These are phyloP conservation scores for Dermochelys coriacea DNA, from an alignment of 2,797 vertebrate genomes.

Conservation along the genomic window DNA sequence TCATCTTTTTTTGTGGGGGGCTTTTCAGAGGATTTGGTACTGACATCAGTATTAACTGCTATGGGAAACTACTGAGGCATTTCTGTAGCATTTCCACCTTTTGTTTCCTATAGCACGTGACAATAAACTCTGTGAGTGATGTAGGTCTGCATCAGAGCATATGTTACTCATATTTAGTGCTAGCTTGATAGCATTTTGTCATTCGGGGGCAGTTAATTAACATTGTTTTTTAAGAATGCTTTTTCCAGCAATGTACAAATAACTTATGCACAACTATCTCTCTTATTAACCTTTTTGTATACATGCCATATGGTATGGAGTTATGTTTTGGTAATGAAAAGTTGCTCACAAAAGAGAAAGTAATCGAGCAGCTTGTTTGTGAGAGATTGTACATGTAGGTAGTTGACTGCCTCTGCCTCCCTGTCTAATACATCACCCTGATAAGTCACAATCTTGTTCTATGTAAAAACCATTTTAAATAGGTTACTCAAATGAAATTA, in stretches of 20 bases:
- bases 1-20: neutral
- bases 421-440: neutral
- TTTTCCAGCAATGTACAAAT: neutral
- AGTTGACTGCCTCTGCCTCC: neutral
- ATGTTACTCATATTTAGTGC: neutral
- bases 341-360: neutral
- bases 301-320: neutral
- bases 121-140: neutral
- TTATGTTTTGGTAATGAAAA: neutral
- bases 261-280: neutral
- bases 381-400: neutral
- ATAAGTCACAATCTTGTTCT: neutral
- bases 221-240: neutral
- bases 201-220: neutral
- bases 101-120: neutral
- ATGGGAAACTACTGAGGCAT: neutral
- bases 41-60: neutral
- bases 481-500: neutral
- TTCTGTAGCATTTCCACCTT: neutral
- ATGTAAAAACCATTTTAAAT: neutral
- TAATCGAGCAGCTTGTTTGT: neutral
- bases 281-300: neutral
- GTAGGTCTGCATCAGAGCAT: neutral
- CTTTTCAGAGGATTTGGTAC: neutral
- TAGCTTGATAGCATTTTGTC: neutral